Evolutionary conservation across 2,888 invertebrate species (phyloP), one percentile per base, ranked within the genome.

Genomic region (Formica aserva): DNA sequence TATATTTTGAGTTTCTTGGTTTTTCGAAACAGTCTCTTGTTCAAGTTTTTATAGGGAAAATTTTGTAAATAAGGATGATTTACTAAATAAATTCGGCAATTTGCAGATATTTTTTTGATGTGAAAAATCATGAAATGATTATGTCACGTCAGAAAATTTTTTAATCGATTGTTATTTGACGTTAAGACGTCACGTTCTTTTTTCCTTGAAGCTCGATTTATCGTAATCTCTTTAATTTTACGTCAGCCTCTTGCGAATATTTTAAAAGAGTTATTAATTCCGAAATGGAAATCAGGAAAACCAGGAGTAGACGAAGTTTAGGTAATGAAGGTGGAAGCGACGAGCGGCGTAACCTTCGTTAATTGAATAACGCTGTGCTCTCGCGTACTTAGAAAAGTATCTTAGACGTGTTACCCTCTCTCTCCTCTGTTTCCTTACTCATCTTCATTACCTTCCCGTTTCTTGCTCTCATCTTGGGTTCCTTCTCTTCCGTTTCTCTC

Each of bases 321-420:
- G 71, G 26, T 84, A 84, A 81, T 72, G 83, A 84, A 81, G 72
- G 80, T 41, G 9, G 72, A 84, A 72, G n/a, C 13, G 45, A 52
- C 74, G 74, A 62, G 74, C 62, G 38, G 8, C 45, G 62, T 78
- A 83, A 83, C 78, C 83, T 52, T 32, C 83, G 60, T 66, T 71
- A 71, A 80, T 80, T 48, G 69, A 83, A 83, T 83, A 83, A 83
- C 62, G 67, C 62, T 76, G 57, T 18, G 52, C 52, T 65, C 52
- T 55, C 63, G 63, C 35, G 52, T 26, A 65, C 45, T 41, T 83
- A 69, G 72, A 55, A 72, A 81, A 72, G 63, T 83, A 35, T 13
- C 55, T 55, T 13, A 71, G 67, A 75, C 62, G 38, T 52, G 52
- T 29, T 48, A 4, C 8, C n/a, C 13, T 35, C 32, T 9, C 5